Percentiles rank a stretch among this genome's conserved stretches.
phyloP scores from a whole-genome alignment of 2,888 invertebrate genomes.

The Phyllotreta cruciferae region DNA sequence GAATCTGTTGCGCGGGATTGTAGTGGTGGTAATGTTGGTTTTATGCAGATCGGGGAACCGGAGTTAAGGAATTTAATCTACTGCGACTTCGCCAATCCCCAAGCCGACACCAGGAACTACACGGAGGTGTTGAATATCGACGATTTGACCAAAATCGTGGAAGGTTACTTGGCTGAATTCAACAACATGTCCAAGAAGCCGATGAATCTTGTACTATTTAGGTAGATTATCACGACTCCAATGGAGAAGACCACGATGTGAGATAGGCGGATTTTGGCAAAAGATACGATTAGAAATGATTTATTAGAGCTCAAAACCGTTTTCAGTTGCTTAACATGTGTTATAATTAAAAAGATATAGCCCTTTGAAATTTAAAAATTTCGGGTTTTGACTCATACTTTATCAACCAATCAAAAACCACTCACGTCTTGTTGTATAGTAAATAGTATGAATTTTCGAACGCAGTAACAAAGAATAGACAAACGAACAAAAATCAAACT shows the following conservation, averaged over 20 bases:
- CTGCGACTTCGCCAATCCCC: constrained; percentile 95
- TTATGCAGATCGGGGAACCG: constrained; percentile 73
- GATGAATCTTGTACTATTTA: constrained; percentile 92
- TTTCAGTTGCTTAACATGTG: too few relatives aligned
- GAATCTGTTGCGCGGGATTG: neutral
- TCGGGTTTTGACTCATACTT: neutral
- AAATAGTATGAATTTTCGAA: too few relatives aligned
- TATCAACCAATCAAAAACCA: too few relatives aligned
- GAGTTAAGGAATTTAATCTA: constrained; percentile 88
- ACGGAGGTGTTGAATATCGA: constrained; percentile 87
- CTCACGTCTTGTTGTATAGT: too few relatives aligned
- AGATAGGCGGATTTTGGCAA: too few relatives aligned
- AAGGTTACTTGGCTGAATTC: constrained; percentile 87
- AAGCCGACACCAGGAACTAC: constrained; percentile 87
- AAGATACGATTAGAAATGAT: too few relatives aligned
- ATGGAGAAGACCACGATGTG: too few relatives aligned
- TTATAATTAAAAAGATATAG: too few relatives aligned
- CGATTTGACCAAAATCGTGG: constrained; percentile 80
- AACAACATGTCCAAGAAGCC: constrained; percentile 97
- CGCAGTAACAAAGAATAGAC: too few relatives aligned
- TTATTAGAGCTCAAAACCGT: too few relatives aligned
- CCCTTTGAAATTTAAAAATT: constrained; percentile 1
- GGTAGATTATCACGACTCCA: constrained; percentile 59
- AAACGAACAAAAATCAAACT: too few relatives aligned
- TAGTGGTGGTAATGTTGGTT: neutral